Base-by-base conservation (phyloP, 1,140 invertebrate species). In the Apocrypta bakeri region DNA sequence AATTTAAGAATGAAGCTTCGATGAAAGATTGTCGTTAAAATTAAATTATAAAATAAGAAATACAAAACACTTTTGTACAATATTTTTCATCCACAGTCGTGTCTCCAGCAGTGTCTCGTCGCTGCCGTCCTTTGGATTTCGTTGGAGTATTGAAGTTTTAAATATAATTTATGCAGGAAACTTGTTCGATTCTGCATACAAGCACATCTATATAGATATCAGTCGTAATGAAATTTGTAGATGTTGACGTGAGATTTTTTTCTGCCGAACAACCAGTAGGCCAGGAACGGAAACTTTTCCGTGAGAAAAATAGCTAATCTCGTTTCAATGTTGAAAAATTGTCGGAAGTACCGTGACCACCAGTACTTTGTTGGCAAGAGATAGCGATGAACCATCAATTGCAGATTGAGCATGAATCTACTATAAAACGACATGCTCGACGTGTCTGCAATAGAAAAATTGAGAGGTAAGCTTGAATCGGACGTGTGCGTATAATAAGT, bases 291-390 rank as follows among this genome's bases (percentile, higher is more conserved):
- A 42, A 88, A 90, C 1, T 89, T 84, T 74, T 90, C 86, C 0
- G 90, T 89, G 0, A 92, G 68, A 48, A 87, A 91, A 24, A 93
- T 87, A 0, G 91, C 85, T 0, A 91, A 63, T 83, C 89, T 90
- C 89, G 93, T 91, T 42, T 88, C 81, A 37, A 79, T 78, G 74
- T 94, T 94, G n/a, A 93, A 89, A 31, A 90, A 81, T 0, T 84
- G 81, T 0, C 92, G 87, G 75, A 93, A 90, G 6, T 92, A 81
- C 11, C 73, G 11, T 0, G 92, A 90, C 89, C 86, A 93, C 87
- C 88, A 93, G 72, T 85, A 87, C 31, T 77, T 82, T 1, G 86
- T 83, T 79, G 78, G 83, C 25, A 93, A 56, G 6, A 93, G 72
- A 33, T 92, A 89, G 21, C 85, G 86, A 56, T 93, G 91, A 0